Conservation (phyloP, 2,888 invertebrate genomes). For the Meiosimyza platycephala region DNA sequence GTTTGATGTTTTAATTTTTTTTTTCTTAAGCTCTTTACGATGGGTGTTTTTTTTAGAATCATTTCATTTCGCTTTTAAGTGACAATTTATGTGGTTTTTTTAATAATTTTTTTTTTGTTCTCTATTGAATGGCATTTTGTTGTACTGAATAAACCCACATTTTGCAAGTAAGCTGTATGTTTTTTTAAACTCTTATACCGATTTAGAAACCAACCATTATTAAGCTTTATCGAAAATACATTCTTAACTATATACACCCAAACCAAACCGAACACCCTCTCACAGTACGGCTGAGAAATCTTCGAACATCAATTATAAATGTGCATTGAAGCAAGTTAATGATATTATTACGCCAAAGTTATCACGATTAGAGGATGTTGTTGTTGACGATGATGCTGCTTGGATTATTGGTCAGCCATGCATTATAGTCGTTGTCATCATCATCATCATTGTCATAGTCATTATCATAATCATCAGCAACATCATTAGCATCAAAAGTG, state of each 20-base stretch:
- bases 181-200: too few species aligned
- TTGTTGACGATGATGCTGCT: background rate
- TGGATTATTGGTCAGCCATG: conserved; percentile 2
- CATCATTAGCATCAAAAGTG: too few species aligned
- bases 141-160: too few species aligned
- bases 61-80: background rate
- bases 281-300: too few species aligned
- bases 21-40: conserved; percentile 12
- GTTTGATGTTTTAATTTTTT: conserved; percentile 15
- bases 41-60: background rate
- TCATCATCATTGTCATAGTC: too few species aligned
- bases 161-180: too few species aligned
- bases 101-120: background rate
- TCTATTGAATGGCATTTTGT: too few species aligned
- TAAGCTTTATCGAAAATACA: too few species aligned
- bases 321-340: conserved; percentile 25
- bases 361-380: conserved; percentile 2
- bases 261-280: background rate
- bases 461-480: too few species aligned
- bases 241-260: background rate
- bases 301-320: conserved; percentile 23
- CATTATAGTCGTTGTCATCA: background rate
- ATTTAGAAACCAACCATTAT: too few species aligned
- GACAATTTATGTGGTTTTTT: conserved; percentile 14
- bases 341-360: conserved; percentile 18